A percentile compares a stretch with the other conserved stretches of the same genome.
phyloP scores from a whole-genome alignment of 2,113 vertebrate species.

The Cebidichthys violaceus region DNA sequence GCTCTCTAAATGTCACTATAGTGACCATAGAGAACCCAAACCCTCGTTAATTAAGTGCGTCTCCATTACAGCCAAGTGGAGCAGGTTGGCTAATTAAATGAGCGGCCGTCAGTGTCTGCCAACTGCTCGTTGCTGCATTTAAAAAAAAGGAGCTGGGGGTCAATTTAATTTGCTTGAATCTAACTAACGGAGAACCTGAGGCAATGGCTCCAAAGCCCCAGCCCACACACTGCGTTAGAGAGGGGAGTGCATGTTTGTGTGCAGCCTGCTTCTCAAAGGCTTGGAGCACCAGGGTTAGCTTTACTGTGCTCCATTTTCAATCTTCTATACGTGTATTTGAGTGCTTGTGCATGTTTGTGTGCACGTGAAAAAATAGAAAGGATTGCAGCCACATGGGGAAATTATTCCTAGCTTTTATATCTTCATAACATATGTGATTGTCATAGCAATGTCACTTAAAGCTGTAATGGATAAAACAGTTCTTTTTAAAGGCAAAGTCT shows the following conservation, averaged over 20 bases:
- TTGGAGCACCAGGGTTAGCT: neutral
- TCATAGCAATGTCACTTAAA: slow-evolving; percentile 14
- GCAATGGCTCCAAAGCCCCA: slow-evolving; percentile 39
- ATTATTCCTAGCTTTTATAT: slow-evolving; percentile 29
- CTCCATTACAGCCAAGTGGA: slow-evolving; percentile 58
- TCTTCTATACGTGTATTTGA: slow-evolving; percentile 9
- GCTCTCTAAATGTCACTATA: slow-evolving; percentile 37
- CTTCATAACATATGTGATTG: slow-evolving; percentile 44
- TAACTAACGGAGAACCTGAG: slow-evolving; percentile 60
- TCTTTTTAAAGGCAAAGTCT: neutral
- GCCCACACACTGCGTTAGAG: slow-evolving; percentile 50
- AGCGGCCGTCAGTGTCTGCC: slow-evolving; percentile 55
- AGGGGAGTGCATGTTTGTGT: neutral
- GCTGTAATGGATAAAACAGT: slow-evolving; percentile 44
- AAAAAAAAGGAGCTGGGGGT: slow-evolving; percentile 49
- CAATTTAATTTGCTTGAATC: slow-evolving; percentile 74
- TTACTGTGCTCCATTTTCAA: neutral
- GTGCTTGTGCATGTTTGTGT: neutral
- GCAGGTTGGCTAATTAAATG: slow-evolving; percentile 72
- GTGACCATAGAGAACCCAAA: slow-evolving; percentile 54
- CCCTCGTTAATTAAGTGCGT: slow-evolving; percentile 56
- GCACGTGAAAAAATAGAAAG: slow-evolving; percentile 43
- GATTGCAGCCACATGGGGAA: slow-evolving; percentile 83
- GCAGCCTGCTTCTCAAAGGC: slow-evolving; percentile 11
- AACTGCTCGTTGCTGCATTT: slow-evolving; percentile 64